Conservation (phyloP, 2,797 vertebrate genomes). For the Hozukius guyotensis region DNA sequence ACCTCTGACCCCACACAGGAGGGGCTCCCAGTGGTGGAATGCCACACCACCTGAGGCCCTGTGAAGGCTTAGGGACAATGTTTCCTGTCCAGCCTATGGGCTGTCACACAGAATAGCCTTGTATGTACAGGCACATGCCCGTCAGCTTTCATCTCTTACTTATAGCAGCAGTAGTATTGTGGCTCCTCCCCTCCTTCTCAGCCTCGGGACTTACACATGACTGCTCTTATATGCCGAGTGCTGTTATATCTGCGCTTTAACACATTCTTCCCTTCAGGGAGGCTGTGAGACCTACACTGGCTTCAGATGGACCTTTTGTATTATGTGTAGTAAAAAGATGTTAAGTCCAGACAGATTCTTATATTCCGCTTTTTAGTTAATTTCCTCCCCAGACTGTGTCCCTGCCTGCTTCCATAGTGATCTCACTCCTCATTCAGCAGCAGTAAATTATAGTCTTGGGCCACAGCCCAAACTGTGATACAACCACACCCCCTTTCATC, state of each 20-base stretch:
- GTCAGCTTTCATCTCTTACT: conserved; percentile 23
- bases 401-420: conserved; percentile 22
- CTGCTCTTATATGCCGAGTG: conserved; percentile 63
- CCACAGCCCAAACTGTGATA: conserved; percentile 24
- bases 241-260: conserved; percentile 47
- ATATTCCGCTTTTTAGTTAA: neutral
- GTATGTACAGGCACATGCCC: neutral
- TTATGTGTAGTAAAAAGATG: neutral
- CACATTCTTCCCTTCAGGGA: conserved; percentile 59
- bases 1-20: conserved; percentile 40
- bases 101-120: conserved; percentile 1
- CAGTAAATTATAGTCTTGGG: conserved; percentile 29
- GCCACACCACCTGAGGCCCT: conserved; percentile 50
- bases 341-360: conserved; percentile 3
- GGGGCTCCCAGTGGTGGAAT: conserved; percentile 51
- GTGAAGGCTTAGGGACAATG: neutral
- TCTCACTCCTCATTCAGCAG: conserved; percentile 16
- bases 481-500: conserved; percentile 32
- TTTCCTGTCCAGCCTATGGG: conserved; percentile 26
- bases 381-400: conserved; percentile 6
- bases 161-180: conserved; percentile 3
- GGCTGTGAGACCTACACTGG: conserved; percentile 19
- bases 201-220: conserved; percentile 74
- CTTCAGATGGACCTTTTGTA: conserved; percentile 22
- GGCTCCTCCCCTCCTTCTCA: conserved; percentile 43